A percentile compares a stretch with the other conserved stretches of the same genome.
Conservation (phyloP, 2,113 vertebrate genomes). For the Melanocharis versteri region DNA sequence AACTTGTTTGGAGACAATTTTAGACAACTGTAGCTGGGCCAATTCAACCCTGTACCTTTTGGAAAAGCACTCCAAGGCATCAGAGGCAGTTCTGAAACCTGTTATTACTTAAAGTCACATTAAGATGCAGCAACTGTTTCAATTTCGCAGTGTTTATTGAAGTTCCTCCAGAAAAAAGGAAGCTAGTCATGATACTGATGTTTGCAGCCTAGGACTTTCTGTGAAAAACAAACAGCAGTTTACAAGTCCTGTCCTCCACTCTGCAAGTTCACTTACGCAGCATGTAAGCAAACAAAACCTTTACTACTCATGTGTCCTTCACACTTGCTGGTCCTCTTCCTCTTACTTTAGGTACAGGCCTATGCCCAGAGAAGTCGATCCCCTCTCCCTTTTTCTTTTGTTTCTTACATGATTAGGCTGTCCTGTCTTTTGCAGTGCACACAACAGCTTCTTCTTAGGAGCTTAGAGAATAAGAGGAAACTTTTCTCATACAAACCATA, state of each 20-base stretch:
- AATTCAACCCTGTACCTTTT: background rate
- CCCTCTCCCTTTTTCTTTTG: background rate
- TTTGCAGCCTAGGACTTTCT: background rate
- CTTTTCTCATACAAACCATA: slow-evolving; percentile 24
- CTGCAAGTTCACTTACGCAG: background rate
- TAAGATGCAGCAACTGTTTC: background rate
- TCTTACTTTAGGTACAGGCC: background rate
- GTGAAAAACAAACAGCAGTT: background rate
- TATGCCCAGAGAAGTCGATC: background rate
- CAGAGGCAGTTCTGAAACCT: background rate
- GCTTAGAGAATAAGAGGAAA: background rate
- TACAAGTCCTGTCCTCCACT: background rate
- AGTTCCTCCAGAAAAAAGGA: background rate
- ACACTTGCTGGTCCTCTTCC: rapidly evolving
- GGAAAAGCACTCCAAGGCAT: background rate
- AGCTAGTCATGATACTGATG: background rate
- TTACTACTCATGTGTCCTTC: background rate
- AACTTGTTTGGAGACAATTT: background rate
- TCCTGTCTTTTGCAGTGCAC: background rate
- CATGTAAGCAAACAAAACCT: background rate
- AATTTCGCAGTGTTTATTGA: background rate
- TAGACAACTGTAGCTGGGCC: background rate
- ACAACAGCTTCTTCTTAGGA: background rate
- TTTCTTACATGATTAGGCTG: background rate
- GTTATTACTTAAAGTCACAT: background rate